Conservation (phyloP, 1,140 invertebrate species). For the Drosophila biarmipes region DNA sequence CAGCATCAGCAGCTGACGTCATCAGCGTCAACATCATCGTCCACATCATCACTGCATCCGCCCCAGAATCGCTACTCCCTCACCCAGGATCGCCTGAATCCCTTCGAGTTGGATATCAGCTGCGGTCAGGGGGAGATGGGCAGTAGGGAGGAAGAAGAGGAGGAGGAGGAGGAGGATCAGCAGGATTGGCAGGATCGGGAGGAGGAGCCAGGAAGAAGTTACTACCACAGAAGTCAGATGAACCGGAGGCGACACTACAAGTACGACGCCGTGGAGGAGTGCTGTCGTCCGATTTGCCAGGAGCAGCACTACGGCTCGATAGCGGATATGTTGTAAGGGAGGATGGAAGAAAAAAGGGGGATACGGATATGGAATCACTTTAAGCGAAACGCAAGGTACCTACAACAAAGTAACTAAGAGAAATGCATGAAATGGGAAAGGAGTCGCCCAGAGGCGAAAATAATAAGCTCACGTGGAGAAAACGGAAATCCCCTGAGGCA, state of each 20-base stretch:
- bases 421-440: constrained; percentile 26
- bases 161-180: background rate
- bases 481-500: background rate
- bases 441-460: background rate
- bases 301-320: constrained; percentile 71
- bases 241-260: constrained; percentile 60
- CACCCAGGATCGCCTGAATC: constrained; percentile 22
- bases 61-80: constrained; percentile 10
- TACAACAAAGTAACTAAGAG: constrained; percentile 59
- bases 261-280: constrained; percentile 74
- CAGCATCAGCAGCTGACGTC: constrained; percentile 43
- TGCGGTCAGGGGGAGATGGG: constrained; percentile 1
- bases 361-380: constrained; percentile 12
- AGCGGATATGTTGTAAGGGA: constrained; percentile 68
- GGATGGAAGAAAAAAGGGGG: background rate
- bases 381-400: constrained; percentile 68
- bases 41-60: constrained; percentile 42
- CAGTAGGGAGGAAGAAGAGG: background rate
- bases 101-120: constrained; percentile 22
- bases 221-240: constrained; percentile 42
- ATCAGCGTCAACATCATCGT: constrained; percentile 34
- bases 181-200: background rate
- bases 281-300: constrained; percentile 75
- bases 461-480: background rate
- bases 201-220: constrained; percentile 9